Conservation (phyloP, 2,888 invertebrate species). For the Lycia hirtaria region DNA sequence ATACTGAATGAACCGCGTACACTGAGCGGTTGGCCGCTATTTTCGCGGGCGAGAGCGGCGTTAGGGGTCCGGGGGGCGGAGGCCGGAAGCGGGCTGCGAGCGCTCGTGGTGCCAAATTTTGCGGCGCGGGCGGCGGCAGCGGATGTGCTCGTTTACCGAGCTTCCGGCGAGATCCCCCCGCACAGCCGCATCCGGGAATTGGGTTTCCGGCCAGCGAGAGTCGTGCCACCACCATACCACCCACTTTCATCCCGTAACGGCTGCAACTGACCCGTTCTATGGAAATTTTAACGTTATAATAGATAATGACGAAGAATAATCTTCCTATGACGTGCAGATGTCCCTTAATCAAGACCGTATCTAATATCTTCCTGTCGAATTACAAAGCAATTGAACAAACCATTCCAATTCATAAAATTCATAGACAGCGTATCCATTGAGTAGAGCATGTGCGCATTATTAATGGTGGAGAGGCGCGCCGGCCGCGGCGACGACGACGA, state of each 20-base stretch:
- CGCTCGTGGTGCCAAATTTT: slow-evolving; percentile 84
- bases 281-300: slow-evolving; percentile 16
- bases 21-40: slow-evolving; percentile 85
- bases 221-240: slow-evolving; percentile 74
- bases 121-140: slow-evolving; percentile 84
- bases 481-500: slow-evolving; percentile 54
- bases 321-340: background rate
- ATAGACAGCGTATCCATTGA: slow-evolving; percentile 56
- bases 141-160: slow-evolving; percentile 85
- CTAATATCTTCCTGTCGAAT: background rate
- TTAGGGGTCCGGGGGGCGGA: slow-evolving; percentile 76
- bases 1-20: slow-evolving; percentile 89
- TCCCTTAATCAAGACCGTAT: background rate
- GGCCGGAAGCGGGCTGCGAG: slow-evolving; percentile 83
- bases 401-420: slow-evolving; percentile 32
- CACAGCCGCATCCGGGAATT: slow-evolving; percentile 85
- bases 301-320: slow-evolving; percentile 1
- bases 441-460: slow-evolving; percentile 44
- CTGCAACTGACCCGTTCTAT: slow-evolving; percentile 49
- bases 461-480: slow-evolving; percentile 43
- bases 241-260: slow-evolving; percentile 77
- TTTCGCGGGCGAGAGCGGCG: slow-evolving; percentile 80
- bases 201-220: slow-evolving; percentile 84
- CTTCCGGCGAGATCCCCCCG: slow-evolving; percentile 84
- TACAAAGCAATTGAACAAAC: background rate